Conservation (phyloP, 2,113 vertebrate genomes). For the Ptilorrhoa leucosticta region DNA sequence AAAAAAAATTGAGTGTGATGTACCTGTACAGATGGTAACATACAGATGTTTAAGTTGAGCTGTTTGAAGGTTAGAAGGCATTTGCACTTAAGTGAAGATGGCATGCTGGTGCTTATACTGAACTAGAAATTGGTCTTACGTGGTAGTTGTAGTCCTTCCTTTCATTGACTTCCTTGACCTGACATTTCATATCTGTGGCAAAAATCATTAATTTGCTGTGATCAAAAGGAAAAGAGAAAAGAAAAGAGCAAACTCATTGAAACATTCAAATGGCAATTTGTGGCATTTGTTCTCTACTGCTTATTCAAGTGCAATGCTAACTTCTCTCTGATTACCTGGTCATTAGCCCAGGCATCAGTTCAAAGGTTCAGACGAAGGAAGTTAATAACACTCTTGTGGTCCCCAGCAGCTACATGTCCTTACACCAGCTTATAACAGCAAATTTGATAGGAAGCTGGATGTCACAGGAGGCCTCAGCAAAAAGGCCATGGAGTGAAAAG, state of each 20-base stretch:
- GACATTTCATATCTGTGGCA: not conserved
- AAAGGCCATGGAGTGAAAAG: not conserved
- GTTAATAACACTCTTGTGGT: not conserved
- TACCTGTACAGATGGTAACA: not conserved
- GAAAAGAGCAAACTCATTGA: not conserved
- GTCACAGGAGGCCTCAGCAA: not conserved
- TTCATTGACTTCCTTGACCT: not conserved
- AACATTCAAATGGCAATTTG: not conserved
- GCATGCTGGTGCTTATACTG: not conserved
- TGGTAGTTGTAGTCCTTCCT: not conserved
- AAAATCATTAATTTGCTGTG: not conserved
- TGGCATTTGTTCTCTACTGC: not conserved
- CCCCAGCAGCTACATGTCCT: not conserved
- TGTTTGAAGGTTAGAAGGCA: not conserved
- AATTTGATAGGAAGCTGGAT: not conserved
- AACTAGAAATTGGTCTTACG: not conserved
- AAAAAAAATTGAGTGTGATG: not conserved
- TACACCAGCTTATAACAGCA: not conserved
- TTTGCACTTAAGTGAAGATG: not conserved
- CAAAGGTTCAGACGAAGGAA: fast-evolving
- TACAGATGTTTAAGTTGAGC: not conserved
- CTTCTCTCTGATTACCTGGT: not conserved
- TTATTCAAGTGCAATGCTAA: not conserved
- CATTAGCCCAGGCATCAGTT: not conserved
- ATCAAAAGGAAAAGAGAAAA: not conserved